phyloP scores from a whole-genome alignment of 2,797 vertebrate genomes.

The Poliocrania exsul region DNA sequence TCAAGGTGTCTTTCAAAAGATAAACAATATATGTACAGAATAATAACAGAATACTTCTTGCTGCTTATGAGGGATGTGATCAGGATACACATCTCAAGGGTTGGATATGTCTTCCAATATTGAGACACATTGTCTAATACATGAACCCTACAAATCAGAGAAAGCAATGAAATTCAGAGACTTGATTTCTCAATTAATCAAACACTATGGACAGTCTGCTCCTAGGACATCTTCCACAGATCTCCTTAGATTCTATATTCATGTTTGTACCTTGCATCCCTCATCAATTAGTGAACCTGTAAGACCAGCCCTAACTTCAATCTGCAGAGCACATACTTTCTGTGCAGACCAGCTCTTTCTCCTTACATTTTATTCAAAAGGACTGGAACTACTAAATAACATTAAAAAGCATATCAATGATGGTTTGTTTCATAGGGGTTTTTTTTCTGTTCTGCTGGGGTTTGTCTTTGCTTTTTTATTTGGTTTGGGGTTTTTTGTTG shows the following conservation, averaged over 20 bases:
- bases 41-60: neutral
- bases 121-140: neutral
- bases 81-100: neutral
- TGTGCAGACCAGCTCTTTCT: rapidly evolving
- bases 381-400: neutral
- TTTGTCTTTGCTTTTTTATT: neutral
- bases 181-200: neutral
- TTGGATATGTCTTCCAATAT: neutral
- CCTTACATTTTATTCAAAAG: neutral
- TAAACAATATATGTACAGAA: neutral
- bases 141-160: neutral
- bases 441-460: rapidly evolving
- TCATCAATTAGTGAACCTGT: neutral
- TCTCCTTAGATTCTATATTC: neutral
- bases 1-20: neutral
- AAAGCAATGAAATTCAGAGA: neutral
- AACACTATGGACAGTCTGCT: rapidly evolving
- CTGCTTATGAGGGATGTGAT: neutral
- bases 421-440: rapidly evolving
- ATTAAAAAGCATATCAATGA: rapidly evolving
- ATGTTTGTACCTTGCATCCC: neutral
- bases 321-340: neutral
- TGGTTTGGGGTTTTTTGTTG: neutral
- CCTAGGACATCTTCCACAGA: neutral
- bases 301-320: neutral